Evolutionary conservation across 2,113 vertebrate genomes (phyloP).

Genomic region (Cygnus buccinator): DNA sequence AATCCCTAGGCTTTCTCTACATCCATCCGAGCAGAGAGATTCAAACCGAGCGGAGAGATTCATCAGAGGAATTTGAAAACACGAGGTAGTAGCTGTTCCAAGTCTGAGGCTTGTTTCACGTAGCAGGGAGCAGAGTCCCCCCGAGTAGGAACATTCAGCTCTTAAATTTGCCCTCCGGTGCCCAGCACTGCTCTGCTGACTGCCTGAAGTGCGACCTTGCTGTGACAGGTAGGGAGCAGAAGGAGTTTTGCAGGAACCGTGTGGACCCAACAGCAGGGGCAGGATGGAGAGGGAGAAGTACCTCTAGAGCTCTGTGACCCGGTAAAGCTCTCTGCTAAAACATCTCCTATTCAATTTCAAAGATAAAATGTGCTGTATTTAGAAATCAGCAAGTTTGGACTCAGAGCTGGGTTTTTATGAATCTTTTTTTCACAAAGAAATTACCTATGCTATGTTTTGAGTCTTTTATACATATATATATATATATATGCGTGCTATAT

Average conservation of each 20-base stretch:
- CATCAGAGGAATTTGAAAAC: not conserved
- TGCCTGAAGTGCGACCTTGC: not conserved
- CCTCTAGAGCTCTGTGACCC: not conserved
- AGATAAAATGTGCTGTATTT: not conserved
- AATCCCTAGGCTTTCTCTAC: not conserved
- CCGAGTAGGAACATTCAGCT: not conserved
- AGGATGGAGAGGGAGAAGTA: not conserved
- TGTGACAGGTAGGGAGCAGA: rapidly evolving
- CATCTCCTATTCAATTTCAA: not conserved
- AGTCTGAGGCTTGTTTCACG: not conserved
- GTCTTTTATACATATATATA: not conserved
- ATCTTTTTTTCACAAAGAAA: not conserved
- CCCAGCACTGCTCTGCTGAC: not conserved
- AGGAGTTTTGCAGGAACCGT: not conserved
- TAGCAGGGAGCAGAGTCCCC: not conserved
- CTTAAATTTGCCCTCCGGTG: not conserved
- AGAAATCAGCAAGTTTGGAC: not conserved
- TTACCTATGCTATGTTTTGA: not conserved
- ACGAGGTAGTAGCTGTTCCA: not conserved
- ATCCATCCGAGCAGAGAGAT: not conserved
- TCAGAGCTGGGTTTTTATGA: not conserved
- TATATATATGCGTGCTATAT: not conserved
- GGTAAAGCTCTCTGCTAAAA: not conserved
- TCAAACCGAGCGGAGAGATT: not conserved
- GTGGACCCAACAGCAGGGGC: not conserved